Conservation (phyloP, 2,113 vertebrate species). For the Calidris pugnax region DNA sequence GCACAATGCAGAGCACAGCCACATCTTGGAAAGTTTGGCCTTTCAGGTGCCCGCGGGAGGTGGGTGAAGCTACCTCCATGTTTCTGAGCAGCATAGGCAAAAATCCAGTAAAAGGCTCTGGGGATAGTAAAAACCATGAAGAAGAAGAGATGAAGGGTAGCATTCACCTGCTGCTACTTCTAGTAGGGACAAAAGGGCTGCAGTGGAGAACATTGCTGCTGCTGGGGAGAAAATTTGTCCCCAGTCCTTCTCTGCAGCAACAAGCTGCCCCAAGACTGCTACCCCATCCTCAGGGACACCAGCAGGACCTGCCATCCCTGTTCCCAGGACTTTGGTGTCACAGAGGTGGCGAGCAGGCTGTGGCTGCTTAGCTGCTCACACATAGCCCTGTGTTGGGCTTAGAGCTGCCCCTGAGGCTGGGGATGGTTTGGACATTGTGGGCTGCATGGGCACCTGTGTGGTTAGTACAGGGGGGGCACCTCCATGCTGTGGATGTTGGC, state of each 20-base stretch:
- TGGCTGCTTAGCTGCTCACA: neutral
- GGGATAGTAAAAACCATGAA: neutral
- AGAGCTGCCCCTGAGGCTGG: neutral
- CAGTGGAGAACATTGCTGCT: neutral
- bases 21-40: neutral
- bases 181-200: neutral
- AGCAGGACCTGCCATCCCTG: neutral
- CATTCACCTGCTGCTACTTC: neutral
- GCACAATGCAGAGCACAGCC: neutral
- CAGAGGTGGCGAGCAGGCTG: neutral
- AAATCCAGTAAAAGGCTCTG: neutral
- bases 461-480: neutral
- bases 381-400: neutral
- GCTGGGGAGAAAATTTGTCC: neutral
- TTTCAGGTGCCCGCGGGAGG: neutral
- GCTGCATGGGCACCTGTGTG: neutral
- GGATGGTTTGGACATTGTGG: neutral
- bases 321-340: rapidly evolving
- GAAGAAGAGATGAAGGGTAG: neutral
- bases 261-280: neutral
- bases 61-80: neutral
- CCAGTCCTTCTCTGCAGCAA: neutral
- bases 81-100: neutral
- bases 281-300: neutral
- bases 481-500: neutral